Conservation (phyloP, 2,113 vertebrate species). For the Pelusios castaneus region DNA sequence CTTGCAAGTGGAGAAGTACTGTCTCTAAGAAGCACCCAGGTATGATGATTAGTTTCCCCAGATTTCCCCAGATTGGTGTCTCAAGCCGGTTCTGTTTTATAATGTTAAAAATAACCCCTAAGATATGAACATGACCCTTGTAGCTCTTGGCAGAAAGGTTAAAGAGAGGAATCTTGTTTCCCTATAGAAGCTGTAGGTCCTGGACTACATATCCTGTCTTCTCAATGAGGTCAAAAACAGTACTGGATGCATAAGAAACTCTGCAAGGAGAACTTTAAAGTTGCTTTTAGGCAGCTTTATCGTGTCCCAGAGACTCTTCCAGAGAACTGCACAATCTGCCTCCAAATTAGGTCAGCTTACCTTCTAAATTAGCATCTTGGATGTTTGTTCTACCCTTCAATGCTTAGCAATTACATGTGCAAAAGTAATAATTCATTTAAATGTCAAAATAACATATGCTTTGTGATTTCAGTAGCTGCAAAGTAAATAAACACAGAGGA, state of each 20-base stretch:
- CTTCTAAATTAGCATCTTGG: conserved; percentile 14
- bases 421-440: conserved; percentile 44
- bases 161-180: neutral
- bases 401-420: conserved; percentile 25
- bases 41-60: neutral
- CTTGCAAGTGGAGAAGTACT: neutral
- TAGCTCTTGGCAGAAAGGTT: neutral
- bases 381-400: conserved; percentile 8
- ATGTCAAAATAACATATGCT: conserved; percentile 45
- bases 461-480: conserved; percentile 26
- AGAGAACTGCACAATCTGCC: neutral
- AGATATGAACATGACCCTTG: neutral
- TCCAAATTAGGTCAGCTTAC: conserved; percentile 24
- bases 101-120: neutral
- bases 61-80: neutral
- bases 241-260: neutral
- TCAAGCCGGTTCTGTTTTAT: neutral
- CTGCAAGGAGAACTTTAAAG: neutral
- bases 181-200: neutral
- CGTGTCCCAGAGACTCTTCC: neutral
- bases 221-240: neutral
- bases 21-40: neutral
- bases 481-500: conserved; percentile 42
- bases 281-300: neutral
- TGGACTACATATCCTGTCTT: neutral